Conservation (phyloP, 2,113 vertebrate genomes). For the Vombatus ursinus region DNA sequence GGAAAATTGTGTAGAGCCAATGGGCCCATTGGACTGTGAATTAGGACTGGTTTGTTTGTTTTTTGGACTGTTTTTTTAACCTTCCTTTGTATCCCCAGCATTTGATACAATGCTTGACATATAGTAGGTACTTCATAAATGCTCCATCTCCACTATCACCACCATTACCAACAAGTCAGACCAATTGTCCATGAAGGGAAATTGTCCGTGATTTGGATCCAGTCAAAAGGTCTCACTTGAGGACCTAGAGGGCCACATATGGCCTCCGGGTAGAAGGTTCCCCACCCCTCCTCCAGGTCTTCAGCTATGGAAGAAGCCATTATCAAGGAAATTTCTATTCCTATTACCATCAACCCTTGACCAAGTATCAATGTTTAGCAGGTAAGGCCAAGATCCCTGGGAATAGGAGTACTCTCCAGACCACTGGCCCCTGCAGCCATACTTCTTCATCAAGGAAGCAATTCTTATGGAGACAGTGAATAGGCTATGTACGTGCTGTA, state of each 20-base stretch:
- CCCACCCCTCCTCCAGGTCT: too few species aligned
- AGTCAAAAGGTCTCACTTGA: too few species aligned
- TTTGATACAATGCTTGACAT: neutral
- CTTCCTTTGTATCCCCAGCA: neutral
- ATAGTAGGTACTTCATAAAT: neutral
- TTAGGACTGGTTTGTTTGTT: too few species aligned
- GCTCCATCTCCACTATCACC: neutral
- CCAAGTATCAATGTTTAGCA: too few species aligned
- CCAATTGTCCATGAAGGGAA: neutral
- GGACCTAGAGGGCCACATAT: too few species aligned
- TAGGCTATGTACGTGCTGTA: neutral
- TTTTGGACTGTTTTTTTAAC: too few species aligned
- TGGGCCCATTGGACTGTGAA: neutral
- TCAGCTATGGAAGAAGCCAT: too few species aligned
- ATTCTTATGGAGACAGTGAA: neutral
- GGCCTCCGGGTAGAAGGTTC: too few species aligned
- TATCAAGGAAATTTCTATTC: too few species aligned
- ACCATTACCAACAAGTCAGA: neutral
- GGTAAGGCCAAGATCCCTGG: too few species aligned
- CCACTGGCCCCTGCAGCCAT: neutral
- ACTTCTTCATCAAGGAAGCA: neutral
- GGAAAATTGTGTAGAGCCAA: neutral
- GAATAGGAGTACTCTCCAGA: neutral
- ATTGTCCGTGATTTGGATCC: too few species aligned
- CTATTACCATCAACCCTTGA: too few species aligned